Evolutionary conservation across 30 jellyfish, hydroid and myxozoan species (phyloP).

Genomic region (Hydractinia echinata): DNA sequence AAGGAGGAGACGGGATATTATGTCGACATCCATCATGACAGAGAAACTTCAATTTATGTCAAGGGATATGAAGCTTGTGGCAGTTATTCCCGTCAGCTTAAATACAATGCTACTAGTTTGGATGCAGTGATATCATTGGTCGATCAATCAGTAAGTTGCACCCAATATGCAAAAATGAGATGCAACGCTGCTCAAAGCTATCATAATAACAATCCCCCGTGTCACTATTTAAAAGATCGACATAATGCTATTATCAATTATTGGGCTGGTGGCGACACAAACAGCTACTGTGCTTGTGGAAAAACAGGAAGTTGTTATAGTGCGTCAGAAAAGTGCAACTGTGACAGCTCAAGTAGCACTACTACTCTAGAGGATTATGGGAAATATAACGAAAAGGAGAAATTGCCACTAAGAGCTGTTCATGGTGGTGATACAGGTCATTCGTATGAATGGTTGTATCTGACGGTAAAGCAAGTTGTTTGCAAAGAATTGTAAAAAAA

Average conservation of each 20-base stretch:
- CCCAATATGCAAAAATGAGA: not conserved
- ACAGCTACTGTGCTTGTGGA: slow-evolving; percentile 4
- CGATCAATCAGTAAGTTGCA: not conserved
- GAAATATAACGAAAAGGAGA: not conserved
- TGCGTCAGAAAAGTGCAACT: not conserved
- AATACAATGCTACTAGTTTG: not conserved
- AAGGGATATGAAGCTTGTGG: too few species aligned
- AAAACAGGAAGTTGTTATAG: not conserved
- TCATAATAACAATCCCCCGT: not conserved
- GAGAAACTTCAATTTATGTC: too few species aligned
- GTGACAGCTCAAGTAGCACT: slow-evolving; percentile 7
- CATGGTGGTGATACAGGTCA: not conserved
- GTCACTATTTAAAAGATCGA: not conserved
- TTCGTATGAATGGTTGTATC: not conserved
- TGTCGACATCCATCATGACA: too few species aligned
- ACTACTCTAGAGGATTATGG: not conserved
- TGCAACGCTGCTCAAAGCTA: not conserved
- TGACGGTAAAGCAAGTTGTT: not conserved
- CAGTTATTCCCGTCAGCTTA: too few species aligned
- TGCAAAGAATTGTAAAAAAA: not conserved
- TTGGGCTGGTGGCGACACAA: slow-evolving; percentile 13
- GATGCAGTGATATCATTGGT: not conserved
- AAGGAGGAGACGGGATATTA: too few species aligned
- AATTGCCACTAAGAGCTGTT: not conserved
- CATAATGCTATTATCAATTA: not conserved